Percentiles rank a stretch among this genome's conserved stretches.
Evolutionary conservation across 2,797 vertebrate species (phyloP).

Genomic region (Scyliorhinus canicula): DNA sequence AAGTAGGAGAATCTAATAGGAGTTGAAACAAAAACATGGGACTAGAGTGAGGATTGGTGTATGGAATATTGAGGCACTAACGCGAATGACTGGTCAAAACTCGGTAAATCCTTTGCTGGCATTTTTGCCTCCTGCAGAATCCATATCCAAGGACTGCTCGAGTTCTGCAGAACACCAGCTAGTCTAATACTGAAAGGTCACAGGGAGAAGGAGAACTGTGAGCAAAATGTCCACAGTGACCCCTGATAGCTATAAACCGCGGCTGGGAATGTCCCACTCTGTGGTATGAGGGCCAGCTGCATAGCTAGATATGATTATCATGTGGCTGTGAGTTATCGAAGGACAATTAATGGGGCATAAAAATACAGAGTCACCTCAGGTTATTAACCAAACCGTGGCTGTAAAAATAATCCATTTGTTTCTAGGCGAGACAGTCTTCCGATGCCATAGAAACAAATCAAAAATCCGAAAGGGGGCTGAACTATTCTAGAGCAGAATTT

Average conservation of each 20-base stretch:
- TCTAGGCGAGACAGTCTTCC: not conserved
- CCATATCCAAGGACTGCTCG: not conserved
- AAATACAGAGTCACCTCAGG: not conserved
- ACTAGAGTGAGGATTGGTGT: not conserved
- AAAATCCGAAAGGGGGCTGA: not conserved
- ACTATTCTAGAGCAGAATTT: constrained; percentile 6
- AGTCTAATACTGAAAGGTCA: not conserved
- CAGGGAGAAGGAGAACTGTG: constrained; percentile 10
- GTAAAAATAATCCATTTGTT: constrained; percentile 9
- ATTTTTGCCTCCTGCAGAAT: not conserved
- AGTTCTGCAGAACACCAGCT: not conserved
- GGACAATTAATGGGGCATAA: not conserved
- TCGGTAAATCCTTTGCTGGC: not conserved
- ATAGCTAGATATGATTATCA: not conserved
- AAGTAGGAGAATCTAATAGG: not conserved
- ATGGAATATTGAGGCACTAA: not conserved
- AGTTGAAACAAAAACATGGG: not conserved
- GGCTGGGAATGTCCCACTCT: not conserved
- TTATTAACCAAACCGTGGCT: constrained; percentile 13
- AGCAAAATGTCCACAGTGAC: not conserved
- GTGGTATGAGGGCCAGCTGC: not conserved
- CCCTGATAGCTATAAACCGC: not conserved
- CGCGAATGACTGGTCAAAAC: not conserved
- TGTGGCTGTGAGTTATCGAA: not conserved
- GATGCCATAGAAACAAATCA: constrained; percentile 6